phyloP scores from a whole-genome alignment of 2,113 vertebrate species.

The Odocoileus hemionus region DNA sequence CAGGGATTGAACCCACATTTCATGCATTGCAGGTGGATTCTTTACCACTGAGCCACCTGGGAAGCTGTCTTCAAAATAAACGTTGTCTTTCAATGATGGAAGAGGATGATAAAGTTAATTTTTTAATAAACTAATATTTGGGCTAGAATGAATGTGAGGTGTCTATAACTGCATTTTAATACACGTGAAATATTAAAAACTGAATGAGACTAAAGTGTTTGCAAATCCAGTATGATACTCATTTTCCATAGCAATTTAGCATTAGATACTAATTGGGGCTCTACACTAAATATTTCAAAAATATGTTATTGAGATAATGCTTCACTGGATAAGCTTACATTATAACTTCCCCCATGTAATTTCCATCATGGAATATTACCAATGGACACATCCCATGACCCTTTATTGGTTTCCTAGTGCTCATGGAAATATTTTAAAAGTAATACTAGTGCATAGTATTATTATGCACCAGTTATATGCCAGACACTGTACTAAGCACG shows the following conservation, averaged over 20 bases:
- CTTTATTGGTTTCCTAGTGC: neutral
- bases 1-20: neutral
- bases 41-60: neutral
- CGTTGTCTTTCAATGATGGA: neutral
- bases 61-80: neutral
- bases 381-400: neutral
- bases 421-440: neutral
- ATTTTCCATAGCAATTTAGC: slow-evolving; percentile 38
- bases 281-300: slow-evolving; percentile 10
- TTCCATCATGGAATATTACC: neutral
- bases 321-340: neutral
- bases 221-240: slow-evolving; percentile 1
- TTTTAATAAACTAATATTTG: slow-evolving; percentile 27
- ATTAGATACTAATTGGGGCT: slow-evolving; percentile 8
- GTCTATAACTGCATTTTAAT: slow-evolving; percentile 4
- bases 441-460: neutral
- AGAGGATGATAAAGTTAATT: neutral
- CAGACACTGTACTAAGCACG: neutral
- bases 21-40: neutral
- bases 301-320: neutral
- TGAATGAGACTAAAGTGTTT: slow-evolving; percentile 39
- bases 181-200: neutral
- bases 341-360: neutral
- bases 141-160: neutral
- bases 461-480: neutral